phyloP scores from a whole-genome alignment of 2,113 vertebrate species.

The Willisornis vidua region DNA sequence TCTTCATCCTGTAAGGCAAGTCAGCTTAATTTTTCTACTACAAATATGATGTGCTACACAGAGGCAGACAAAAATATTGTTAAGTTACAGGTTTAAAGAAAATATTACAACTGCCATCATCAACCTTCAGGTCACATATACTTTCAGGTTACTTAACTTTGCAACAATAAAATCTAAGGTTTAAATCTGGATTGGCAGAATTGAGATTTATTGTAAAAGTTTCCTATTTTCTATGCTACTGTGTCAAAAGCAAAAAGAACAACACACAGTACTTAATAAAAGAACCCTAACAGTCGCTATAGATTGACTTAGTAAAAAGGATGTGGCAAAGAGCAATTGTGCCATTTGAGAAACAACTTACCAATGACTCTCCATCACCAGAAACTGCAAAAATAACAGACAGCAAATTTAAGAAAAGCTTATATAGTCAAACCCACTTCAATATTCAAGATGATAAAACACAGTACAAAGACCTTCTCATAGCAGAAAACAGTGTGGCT shows the following conservation, averaged over 20 bases:
- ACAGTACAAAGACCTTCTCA: not conserved
- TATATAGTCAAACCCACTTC: not conserved
- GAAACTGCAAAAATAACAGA: constrained; percentile 75
- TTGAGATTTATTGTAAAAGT: not conserved
- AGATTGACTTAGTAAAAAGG: not conserved
- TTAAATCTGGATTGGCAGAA: not conserved
- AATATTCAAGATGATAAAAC: not conserved
- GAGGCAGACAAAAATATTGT: not conserved
- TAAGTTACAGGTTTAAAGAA: not conserved
- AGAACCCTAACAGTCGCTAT: not conserved
- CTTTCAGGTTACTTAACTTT: not conserved
- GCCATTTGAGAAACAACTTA: constrained; percentile 71
- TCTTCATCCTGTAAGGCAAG: constrained; percentile 88
- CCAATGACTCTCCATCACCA: constrained; percentile 89
- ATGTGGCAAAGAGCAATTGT: accelerated
- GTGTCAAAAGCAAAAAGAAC: not conserved
- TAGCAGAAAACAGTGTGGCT: not conserved
- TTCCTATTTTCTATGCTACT: not conserved
- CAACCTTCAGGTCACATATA: not conserved
- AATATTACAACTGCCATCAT: not conserved
- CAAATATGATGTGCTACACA: not conserved
- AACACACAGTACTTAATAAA: not conserved
- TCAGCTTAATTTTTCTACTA: not conserved
- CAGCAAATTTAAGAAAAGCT: not conserved
- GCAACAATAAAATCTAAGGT: not conserved